Conservation (phyloP, 2,113 vertebrate genomes). For the Poeciliopsis occidentalis region DNA sequence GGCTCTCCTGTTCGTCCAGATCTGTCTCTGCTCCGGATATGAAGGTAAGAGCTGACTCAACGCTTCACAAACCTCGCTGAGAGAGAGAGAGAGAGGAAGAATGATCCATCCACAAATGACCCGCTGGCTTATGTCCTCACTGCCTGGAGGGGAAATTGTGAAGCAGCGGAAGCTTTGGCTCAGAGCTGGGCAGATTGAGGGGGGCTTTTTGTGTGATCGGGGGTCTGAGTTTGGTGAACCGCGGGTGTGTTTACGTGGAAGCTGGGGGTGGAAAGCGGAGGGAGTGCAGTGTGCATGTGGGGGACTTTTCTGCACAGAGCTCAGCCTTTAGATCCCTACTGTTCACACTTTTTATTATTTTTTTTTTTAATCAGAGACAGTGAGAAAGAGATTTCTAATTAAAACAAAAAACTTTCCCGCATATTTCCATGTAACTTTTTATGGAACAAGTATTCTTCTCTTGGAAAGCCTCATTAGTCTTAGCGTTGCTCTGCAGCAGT, state of each 20-base stretch:
- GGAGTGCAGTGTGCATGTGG: constrained; percentile 68
- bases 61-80: neutral
- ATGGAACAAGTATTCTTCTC: neutral
- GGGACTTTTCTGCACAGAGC: constrained; percentile 55
- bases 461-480: neutral
- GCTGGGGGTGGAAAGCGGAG: constrained; percentile 59
- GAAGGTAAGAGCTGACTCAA: constrained; percentile 75
- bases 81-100: neutral
- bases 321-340: neutral
- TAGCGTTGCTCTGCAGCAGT: neutral
- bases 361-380: neutral
- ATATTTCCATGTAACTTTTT: too few species aligned
- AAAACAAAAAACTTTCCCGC: neutral
- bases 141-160: neutral
- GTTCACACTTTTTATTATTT: neutral
- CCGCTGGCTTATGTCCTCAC: neutral
- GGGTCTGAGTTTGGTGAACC: constrained; percentile 36
- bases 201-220: constrained; percentile 6
- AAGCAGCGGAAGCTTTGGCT: neutral
- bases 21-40: constrained; percentile 71
- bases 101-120: neutral
- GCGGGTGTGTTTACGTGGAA: constrained; percentile 78
- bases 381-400: neutral
- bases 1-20: constrained; percentile 69
- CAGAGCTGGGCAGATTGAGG: neutral